Evolutionary conservation across 2,113 vertebrate species (phyloP).

Genomic region (Paralichthys olivaceus): DNA sequence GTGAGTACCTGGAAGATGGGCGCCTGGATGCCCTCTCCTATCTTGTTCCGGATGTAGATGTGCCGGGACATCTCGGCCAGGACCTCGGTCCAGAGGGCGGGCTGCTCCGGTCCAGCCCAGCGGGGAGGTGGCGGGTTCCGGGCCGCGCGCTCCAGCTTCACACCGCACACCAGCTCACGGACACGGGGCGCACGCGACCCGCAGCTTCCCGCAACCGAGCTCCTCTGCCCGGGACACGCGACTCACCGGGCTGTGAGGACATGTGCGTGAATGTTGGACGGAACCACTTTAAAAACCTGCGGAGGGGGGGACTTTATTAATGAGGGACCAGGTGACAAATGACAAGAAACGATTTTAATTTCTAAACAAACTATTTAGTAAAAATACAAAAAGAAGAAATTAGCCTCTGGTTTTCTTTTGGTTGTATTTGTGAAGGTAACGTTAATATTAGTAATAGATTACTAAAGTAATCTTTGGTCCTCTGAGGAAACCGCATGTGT

Average conservation of each 20-base stretch:
- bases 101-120: conserved; percentile 82
- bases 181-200: conserved; percentile 23
- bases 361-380: no score
- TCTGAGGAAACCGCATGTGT: no score
- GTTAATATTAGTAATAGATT: no score
- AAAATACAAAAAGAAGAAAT: no score
- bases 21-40: conserved; percentile 86
- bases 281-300: conserved; percentile 19
- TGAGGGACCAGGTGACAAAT: no score
- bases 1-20: conserved; percentile 86
- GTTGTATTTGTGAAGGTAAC: no score
- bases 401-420: not conserved
- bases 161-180: conserved; percentile 44
- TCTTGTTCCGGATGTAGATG: conserved; percentile 87
- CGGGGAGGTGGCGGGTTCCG: conserved; percentile 77
- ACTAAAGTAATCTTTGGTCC: no score
- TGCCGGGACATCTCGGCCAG: conserved; percentile 89
- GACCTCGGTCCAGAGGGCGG: conserved; percentile 84
- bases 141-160: conserved; percentile 82
- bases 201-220: not conserved
- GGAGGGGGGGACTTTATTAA: not conserved
- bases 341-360: no score
- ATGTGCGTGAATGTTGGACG: conserved; percentile 53
- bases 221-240: not conserved
- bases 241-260: conserved; percentile 1